Base-by-base conservation (phyloP, 2,888 invertebrate species). In the Stomorhina lunata region DNA sequence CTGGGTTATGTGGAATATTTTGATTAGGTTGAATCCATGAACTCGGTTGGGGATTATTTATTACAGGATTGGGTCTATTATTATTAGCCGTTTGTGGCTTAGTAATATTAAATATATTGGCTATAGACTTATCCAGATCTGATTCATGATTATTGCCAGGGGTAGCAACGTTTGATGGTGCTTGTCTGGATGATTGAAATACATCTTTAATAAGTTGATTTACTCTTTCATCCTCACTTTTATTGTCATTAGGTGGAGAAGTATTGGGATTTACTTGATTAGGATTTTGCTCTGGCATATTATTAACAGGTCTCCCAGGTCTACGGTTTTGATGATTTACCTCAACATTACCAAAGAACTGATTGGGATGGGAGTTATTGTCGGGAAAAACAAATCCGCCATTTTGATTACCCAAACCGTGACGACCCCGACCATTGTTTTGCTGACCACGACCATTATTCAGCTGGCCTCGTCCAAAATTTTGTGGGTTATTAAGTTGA, bases 131-230 rank as follows among this genome's bases (percentile, higher is more conserved):
- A n/a, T 73, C 61, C 10, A 73, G 0, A 40, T 20, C 40, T 29
- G 9, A 7, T 65, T 12, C 50, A 7, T n/a, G 9, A 22, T 22
- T 29, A 20, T 66, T 34, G 32, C 1, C 32, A 15, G 29, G 12
- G 32, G 4, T 17, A 9, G 2, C 12, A 43, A 53, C 6, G 10
- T 0, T 15, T 37, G 37, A 7, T 25, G 1, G 29, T 53, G 17
- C 27, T 34, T 40, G 20, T 2, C n/a, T 25, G 0, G 69, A 40
- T 7, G 43, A 57, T 2, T 29, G 22, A 59, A 81, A 81, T 9
- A 81, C 43, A 66, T 76, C 10, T 43, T 61, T 32, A 32, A 81
- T 76, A 0, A 81, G 59, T 9, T 76, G 32, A 7, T 81, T 25
- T n/a, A 76, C 15, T 17, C 7, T 40, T 1, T 37, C 3, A 1